A percentile compares a stretch with the other conserved stretches of the same genome.
Conservation (phyloP, 2,113 vertebrate species). For the Pontoporia blainvillei region DNA sequence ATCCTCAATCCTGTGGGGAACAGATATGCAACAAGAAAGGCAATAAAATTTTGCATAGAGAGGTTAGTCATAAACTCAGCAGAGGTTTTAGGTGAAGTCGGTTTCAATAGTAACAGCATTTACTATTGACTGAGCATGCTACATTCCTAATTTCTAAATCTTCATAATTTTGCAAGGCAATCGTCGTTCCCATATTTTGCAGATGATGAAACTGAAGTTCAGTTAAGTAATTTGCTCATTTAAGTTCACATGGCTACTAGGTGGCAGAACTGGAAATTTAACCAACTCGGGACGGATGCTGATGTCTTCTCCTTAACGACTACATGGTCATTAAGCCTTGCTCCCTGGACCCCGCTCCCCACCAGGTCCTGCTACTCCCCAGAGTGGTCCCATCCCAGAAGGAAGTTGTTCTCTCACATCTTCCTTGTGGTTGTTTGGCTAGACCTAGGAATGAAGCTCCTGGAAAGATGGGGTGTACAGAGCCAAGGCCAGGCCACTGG, state of each 20-base stretch:
- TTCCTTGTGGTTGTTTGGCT: not conserved
- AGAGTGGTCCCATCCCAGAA: not conserved
- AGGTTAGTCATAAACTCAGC: not conserved
- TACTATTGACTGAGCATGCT: not conserved
- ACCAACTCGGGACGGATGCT: not conserved
- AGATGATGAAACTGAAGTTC: not conserved
- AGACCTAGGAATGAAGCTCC: too few species aligned
- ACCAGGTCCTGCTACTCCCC: not conserved
- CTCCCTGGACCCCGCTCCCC: not conserved
- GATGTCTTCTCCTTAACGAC: not conserved
- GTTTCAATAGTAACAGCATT: not conserved
- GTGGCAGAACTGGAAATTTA: not conserved
- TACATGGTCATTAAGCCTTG: not conserved
- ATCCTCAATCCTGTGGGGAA: not conserved
- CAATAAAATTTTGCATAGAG: not conserved
- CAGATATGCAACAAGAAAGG: not conserved
- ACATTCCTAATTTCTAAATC: not conserved
- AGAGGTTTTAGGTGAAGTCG: not conserved
- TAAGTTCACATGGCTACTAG: not conserved
- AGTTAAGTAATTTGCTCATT: not conserved
- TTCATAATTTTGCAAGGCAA: not conserved
- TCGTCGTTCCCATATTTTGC: not conserved
- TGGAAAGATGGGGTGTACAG: not conserved
- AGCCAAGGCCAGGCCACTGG: not conserved
- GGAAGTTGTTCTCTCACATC: not conserved